These are phyloP conservation scores for Drosophila tsacasi DNA, from an alignment of 1,140 invertebrate species.

Conservation along the genomic window DNA sequence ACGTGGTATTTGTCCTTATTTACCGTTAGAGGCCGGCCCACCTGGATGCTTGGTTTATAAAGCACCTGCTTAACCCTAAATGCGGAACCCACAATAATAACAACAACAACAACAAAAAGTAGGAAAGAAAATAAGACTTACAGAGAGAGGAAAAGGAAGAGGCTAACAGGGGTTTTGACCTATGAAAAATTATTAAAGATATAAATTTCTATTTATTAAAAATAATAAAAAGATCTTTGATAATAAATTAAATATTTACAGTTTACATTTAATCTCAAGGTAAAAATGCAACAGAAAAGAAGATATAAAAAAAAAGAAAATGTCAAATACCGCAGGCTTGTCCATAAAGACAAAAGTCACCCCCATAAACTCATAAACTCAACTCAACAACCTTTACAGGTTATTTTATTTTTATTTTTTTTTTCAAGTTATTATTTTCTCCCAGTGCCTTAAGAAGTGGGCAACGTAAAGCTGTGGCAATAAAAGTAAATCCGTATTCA, in stretches of 20 bases:
- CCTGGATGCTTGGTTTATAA: conserved; percentile 73
- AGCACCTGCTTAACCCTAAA: conserved; percentile 83
- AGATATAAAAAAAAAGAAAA: too few species aligned
- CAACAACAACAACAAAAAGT: conserved; percentile 3
- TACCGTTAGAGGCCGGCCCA: conserved; percentile 52
- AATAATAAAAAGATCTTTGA: background rate
- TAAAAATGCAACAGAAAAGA: too few species aligned
- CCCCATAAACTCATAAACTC: too few species aligned
- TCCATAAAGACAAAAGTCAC: too few species aligned
- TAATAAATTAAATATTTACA: background rate
- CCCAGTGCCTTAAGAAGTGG: conserved; percentile 1
- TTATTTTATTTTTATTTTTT: background rate
- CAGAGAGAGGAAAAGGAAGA: background rate
- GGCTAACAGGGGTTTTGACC: accelerated
- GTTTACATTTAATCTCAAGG: too few species aligned
- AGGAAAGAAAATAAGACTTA: background rate
- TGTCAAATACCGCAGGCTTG: too few species aligned
- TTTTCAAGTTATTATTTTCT: background rate
- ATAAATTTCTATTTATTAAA: background rate
- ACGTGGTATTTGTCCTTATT: conserved; percentile 69
- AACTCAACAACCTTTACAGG: too few species aligned
- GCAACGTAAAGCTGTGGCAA: conserved; percentile 57
- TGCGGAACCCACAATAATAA: conserved; percentile 43
- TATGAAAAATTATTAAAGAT: background rate
- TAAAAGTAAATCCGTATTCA: conserved; percentile 82